Evolutionary conservation across 2,113 vertebrate genomes (phyloP).

Genomic region (Pterocles orientalis): DNA sequence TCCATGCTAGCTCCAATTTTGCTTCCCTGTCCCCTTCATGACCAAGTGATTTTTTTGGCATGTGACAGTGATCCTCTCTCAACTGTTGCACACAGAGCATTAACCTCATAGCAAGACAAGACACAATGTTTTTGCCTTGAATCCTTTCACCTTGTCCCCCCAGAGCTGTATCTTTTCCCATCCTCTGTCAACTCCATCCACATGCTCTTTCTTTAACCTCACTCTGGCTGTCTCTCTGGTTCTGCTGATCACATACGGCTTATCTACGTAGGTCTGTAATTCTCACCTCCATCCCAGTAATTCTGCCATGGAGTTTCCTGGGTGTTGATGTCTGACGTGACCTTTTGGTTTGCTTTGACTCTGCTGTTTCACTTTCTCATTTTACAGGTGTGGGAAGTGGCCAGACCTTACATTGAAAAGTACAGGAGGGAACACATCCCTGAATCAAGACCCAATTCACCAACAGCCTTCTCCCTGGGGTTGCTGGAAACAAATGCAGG

Average conservation of each 20-base stretch:
- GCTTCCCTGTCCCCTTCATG: neutral
- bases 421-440: conserved; percentile 91
- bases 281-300: neutral
- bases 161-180: neutral
- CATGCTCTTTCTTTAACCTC: neutral
- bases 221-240: neutral
- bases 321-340: neutral
- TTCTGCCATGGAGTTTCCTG: neutral
- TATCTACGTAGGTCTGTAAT: neutral
- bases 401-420: conserved; percentile 93
- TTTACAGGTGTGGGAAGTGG: conserved; percentile 92
- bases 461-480: conserved; percentile 92
- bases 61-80: neutral
- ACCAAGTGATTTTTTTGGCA: neutral
- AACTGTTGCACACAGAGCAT: neutral
- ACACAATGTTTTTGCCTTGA: neutral
- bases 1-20: neutral
- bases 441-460: conserved; percentile 89
- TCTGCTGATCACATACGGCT: neutral
- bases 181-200: neutral
- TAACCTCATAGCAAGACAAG: neutral
- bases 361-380: neutral
- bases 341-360: neutral
- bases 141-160: neutral
- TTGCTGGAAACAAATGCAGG: conserved; percentile 63